These are phyloP conservation scores for Actinia tenebrosa DNA, from an alignment of 64 coral and sea anemone species.

Conservation along the genomic window DNA sequence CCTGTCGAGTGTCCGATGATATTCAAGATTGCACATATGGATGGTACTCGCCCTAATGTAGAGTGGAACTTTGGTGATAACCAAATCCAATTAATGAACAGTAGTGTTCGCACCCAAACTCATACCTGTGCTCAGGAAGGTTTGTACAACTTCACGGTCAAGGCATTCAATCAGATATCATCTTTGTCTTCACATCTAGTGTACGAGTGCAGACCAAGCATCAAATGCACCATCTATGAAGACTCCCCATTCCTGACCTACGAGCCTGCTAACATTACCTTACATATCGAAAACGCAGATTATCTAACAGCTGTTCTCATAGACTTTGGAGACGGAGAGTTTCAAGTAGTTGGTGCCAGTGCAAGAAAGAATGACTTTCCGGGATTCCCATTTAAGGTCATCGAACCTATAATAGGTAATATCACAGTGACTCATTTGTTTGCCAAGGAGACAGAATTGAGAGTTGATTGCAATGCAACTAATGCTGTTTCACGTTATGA, in stretches of 20 bases:
- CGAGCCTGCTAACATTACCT: not conserved
- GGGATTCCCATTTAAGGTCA: not conserved
- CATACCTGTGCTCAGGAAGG: conserved; percentile 11
- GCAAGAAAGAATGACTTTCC: conserved; percentile 2
- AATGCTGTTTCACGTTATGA: conserved; percentile 1
- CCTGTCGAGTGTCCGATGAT: not conserved
- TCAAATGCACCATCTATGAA: not conserved
- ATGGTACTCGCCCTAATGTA: not conserved
- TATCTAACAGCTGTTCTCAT: not conserved
- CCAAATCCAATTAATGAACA: no score
- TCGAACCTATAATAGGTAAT: not conserved
- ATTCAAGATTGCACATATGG: not conserved
- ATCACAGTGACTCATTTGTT: not conserved
- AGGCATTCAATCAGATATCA: conserved; percentile 34
- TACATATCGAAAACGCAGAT: not conserved
- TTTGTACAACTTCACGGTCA: not conserved
- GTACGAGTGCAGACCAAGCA: conserved; percentile 13
- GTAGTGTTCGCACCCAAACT: not conserved
- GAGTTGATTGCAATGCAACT: not conserved
- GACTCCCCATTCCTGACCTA: not conserved
- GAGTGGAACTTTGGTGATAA: conserved; percentile 1
- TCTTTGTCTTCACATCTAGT: conserved; percentile 10
- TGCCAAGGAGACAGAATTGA: not conserved
- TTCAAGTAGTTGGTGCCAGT: not conserved
- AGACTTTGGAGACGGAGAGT: not conserved